Base-by-base conservation (phyloP, 2,888 invertebrate genomes). In the Ormyrus thymus region DNA sequence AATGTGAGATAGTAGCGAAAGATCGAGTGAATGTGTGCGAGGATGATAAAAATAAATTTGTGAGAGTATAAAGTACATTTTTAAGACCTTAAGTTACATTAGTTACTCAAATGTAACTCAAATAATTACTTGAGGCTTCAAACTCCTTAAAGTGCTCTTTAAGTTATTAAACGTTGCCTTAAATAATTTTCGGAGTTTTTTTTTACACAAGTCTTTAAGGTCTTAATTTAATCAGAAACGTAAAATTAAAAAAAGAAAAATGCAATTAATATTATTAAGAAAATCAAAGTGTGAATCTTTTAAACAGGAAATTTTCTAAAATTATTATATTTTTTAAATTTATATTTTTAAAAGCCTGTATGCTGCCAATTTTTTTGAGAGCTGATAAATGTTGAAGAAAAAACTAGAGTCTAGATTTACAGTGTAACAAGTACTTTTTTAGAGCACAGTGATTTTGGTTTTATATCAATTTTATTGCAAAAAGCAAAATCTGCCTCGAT, bases 1-100 rank as follows among this genome's bases (percentile, higher is more conserved):
- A 58, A 13, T 58, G 15, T 73, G 74, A 76, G 68, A 74, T 51
- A 73, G 81, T 69, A 78, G 29, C 51, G 9, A 7, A 80, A 78
- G 72, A 70, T 72, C 29, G 75, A 79, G 62, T 69, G 81, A 79
- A 82, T 82, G 82, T 70, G 66, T 45, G 48, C 29, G 58, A 68
- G 59, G 65, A 66, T 69, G 69, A 55, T 62, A 5, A 46, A 62
- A 76, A 55, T 29, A 55, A 74, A 76, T 45, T 76, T 69, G 46
- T 45, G 48, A 62, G 8, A 61, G 53, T 56, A 64, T 43, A 13
- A 73, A 64, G 15, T 70, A 29, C 61, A 53, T 46, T 53, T 43
- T 55, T 65, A n/a, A 65, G 64, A 29, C 13, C 64, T 73, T 65
- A 64, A 55, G 48, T 73, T 64, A 51, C 7, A 46, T 51, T 56